Evolutionary conservation across 2,797 vertebrate species (phyloP), one percentile per base, ranked within the genome.

Genomic region (Phoebastria nigripes): DNA sequence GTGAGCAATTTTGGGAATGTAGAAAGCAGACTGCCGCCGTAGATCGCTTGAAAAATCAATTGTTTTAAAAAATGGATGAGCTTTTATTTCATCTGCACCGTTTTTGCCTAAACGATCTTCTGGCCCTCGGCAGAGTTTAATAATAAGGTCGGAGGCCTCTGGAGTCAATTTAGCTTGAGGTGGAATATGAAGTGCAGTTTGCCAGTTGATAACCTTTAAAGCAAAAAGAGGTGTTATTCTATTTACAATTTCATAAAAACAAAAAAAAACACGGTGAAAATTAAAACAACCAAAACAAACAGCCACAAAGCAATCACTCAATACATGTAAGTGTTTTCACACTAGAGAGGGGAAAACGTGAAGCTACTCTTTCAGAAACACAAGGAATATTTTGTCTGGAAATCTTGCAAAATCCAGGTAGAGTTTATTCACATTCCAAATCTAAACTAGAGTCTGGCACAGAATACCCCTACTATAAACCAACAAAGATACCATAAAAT

Each of bases 181-280:
- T 51, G 99, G 99, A 92, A 99, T 99, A 97, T 99, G 99, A 96
- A 99, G 98, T 52, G 98, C 98, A 83, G 98, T 99, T 97, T 99
- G 99, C 99, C 99, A 99, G 98, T 98, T 99, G 96, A 99, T 99
- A 97, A 99, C 99, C 99, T 99, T 97, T 73, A 95, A 94, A 95
- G 95, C 35, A 97, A 94, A 73, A 81, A 90, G 11, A 87, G 12
- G 29, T 35, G 21, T 93, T 91, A 80, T 8, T 80, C 63, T 79
- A 71, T n/a, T 56, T 66, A 41, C 16, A 42, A 25, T 56, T 78
- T 41, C 16, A 66, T 35, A 80, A 52, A 80, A 78, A 55, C 8
- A 7, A 49, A 83, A 49, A 83, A 71, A 54, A 41, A 3, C 4
- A 20, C 33, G 80, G 49, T 65, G 58, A 72, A 73, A 80, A 78